phyloP scores from a whole-genome alignment of 2,888 invertebrate species.

The Trichopria drosophilae region DNA sequence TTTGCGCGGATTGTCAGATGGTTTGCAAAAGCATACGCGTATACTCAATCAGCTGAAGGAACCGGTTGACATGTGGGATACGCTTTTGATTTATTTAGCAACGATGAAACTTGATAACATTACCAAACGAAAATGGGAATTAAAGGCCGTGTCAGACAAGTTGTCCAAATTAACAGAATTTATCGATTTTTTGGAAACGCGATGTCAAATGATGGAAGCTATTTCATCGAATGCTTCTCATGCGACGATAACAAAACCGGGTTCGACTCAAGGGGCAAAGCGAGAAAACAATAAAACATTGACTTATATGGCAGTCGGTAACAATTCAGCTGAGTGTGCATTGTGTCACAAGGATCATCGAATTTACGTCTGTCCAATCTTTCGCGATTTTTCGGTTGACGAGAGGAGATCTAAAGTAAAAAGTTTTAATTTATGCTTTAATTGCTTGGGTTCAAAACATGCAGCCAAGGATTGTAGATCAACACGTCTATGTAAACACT shows the following conservation, averaged over 20 bases:
- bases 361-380: not conserved
- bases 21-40: constrained; percentile 3
- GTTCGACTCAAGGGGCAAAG: too few species aligned
- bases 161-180: not conserved
- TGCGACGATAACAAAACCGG: too few species aligned
- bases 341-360: not conserved
- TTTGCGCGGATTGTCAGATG: not conserved
- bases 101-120: too few species aligned
- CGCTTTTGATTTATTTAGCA: too few species aligned
- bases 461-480: not conserved
- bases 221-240: not conserved
- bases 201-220: not conserved
- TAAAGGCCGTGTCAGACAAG: not conserved
- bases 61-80: not conserved
- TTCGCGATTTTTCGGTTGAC: not conserved
- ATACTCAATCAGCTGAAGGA: not conserved
- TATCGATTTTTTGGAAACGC: not conserved
- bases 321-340: not conserved
- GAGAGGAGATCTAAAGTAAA: too few species aligned
- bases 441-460: not conserved
- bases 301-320: not conserved
- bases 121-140: too few species aligned
- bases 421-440: not conserved
- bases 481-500: not conserved
- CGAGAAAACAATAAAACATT: too few species aligned